Conservation (phyloP, 2,888 invertebrate genomes). For the Xanthia icteritia region DNA sequence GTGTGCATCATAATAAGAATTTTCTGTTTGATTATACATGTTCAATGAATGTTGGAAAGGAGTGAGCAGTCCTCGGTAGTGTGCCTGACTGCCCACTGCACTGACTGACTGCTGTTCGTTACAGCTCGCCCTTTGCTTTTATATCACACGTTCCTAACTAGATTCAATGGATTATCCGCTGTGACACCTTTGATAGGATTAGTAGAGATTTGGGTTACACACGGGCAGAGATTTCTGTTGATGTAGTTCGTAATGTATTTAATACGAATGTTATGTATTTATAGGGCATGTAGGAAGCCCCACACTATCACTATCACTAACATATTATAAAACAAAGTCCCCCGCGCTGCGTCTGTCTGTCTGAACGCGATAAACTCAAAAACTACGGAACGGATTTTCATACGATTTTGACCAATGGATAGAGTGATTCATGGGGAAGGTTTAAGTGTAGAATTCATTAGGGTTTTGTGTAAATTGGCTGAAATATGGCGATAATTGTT, state of each 20-base stretch:
- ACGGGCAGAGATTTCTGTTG: conserved; percentile 83
- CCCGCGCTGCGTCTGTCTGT: not conserved
- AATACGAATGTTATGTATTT: conserved; percentile 28
- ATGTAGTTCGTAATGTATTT: conserved; percentile 68
- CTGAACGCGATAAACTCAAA: not conserved
- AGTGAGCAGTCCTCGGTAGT: conserved; percentile 89
- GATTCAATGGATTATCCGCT: conserved; percentile 85
- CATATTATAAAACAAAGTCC: not conserved
- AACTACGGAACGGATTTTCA: no score
- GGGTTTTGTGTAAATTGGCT: no score
- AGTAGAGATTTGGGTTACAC: conserved; percentile 77
- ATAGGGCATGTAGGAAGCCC: conserved; percentile 63
- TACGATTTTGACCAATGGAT: no score
- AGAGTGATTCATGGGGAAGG: no score
- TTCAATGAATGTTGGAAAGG: conserved; percentile 65
- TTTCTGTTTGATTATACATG: conserved; percentile 84
- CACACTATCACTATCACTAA: conserved; percentile 31
- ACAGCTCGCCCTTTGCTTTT: conserved; percentile 72
- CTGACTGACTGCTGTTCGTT: conserved; percentile 86
- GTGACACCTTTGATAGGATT: conserved; percentile 86
- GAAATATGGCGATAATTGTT: no score
- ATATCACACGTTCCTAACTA: conserved; percentile 82
- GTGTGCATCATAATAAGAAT: conserved; percentile 81
- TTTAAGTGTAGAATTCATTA: no score
- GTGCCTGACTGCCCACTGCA: conserved; percentile 79